These are phyloP conservation scores for Thamnophis sirtalis DNA, from an alignment of 2,113 vertebrate genomes.

Conservation along the genomic window DNA sequence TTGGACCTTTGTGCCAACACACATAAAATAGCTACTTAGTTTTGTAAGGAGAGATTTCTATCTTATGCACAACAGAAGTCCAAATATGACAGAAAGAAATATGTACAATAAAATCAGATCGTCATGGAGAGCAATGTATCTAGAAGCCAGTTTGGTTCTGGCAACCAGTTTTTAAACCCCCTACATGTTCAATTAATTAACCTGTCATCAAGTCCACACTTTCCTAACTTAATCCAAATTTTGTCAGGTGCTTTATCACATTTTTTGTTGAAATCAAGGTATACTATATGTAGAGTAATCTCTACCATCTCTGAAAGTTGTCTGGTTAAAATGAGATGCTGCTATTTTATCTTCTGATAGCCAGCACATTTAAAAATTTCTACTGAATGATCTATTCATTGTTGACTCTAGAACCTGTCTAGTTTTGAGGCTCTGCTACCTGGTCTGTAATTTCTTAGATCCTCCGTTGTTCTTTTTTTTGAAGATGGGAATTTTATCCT, in stretches of 20 bases:
- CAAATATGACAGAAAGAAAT: not conserved
- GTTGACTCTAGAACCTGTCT: not conserved
- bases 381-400: not conserved
- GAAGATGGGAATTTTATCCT: not conserved
- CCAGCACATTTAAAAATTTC: not conserved
- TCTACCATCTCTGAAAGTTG: not conserved
- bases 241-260: not conserved
- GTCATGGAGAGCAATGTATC: not conserved
- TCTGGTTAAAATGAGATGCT: not conserved
- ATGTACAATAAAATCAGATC: not conserved
- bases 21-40: not conserved
- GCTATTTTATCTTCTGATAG: not conserved
- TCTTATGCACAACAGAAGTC: not conserved
- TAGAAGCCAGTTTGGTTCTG: not conserved
- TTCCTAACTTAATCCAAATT: not conserved
- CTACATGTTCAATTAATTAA: not conserved
- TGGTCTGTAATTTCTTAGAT: not conserved
- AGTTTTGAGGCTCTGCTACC: not conserved
- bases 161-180: not conserved
- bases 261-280: not conserved
- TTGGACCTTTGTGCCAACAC: not conserved
- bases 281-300: not conserved
- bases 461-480: not conserved
- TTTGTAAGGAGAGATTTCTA: not conserved
- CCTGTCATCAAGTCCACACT: not conserved